phyloP scores from a whole-genome alignment of 2,113 vertebrate genomes.

The Anolis sagrei region DNA sequence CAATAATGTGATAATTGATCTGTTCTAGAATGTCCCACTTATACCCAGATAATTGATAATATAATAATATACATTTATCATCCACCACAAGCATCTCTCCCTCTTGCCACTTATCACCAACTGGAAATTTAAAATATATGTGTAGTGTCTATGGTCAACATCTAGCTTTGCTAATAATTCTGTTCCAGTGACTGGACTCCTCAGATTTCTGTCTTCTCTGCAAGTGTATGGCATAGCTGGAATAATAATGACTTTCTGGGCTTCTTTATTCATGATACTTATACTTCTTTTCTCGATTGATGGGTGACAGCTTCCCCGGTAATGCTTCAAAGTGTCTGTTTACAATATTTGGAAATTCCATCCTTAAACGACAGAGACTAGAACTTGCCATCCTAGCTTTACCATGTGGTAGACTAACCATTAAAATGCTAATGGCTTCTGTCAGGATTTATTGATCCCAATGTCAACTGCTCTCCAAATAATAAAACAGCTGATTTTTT shows the following conservation, averaged over 20 bases:
- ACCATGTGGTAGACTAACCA: slow-evolving; percentile 76
- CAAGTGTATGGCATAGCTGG: slow-evolving; percentile 44
- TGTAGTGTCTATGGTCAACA: neutral
- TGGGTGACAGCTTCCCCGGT: slow-evolving; percentile 65
- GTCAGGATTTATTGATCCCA: slow-evolving; percentile 79
- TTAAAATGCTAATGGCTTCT: slow-evolving; percentile 83
- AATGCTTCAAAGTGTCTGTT: slow-evolving; percentile 68
- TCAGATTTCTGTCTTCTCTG: slow-evolving; percentile 54
- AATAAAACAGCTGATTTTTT: slow-evolving; percentile 75
- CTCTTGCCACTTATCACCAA: neutral
- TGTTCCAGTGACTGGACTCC: slow-evolving; percentile 42
- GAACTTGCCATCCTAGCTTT: slow-evolving; percentile 70
- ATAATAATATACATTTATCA: neutral
- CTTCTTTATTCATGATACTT: slow-evolving; percentile 70
- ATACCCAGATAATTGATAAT: neutral
- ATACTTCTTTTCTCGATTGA: slow-evolving; percentile 60
- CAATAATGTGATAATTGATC: neutral
- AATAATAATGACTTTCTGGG: slow-evolving; percentile 53
- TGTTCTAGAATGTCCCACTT: neutral
- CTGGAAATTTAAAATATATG: neutral
- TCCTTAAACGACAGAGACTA: slow-evolving; percentile 74
- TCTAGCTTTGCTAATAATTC: slow-evolving; percentile 30
- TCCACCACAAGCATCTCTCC: neutral
- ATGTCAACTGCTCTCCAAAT: slow-evolving; percentile 76
- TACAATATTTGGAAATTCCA: slow-evolving; percentile 71